Conservation (phyloP, 2,113 vertebrate species). For the Bubalus kerabau region DNA sequence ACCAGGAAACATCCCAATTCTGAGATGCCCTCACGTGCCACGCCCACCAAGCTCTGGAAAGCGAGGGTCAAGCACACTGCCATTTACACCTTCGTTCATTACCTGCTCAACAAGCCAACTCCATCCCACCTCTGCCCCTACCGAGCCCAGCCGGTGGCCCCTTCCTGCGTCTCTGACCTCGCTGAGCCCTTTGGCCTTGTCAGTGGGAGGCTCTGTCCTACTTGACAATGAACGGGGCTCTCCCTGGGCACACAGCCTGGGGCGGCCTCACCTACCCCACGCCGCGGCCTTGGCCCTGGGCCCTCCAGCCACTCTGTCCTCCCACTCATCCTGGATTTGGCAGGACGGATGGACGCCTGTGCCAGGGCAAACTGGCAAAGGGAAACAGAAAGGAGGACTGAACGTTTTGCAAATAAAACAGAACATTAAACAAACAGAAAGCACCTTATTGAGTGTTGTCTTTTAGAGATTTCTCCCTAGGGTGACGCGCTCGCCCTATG, state of each 20-base stretch:
- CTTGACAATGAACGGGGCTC: background rate
- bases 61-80: rapidly evolving
- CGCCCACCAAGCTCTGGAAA: background rate
- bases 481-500: rapidly evolving
- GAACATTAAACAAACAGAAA: background rate
- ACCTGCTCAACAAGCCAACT: background rate
- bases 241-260: background rate
- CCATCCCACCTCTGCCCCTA: too few species aligned
- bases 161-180: background rate
- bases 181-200: background rate
- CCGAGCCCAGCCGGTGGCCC: rapidly evolving
- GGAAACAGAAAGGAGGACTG: background rate
- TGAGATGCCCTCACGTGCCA: background rate
- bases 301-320: background rate
- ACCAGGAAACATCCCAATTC: background rate
- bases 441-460: background rate
- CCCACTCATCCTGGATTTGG: constrained; percentile 32
- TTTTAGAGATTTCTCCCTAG: background rate
- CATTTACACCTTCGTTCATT: rapidly evolving
- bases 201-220: background rate
- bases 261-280: background rate
- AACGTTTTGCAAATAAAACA: background rate
- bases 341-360: background rate
- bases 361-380: constrained; percentile 7
- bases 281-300: background rate